phyloP scores from a whole-genome alignment of 1,140 invertebrate genomes.

The Cryptotermes secundus region DNA sequence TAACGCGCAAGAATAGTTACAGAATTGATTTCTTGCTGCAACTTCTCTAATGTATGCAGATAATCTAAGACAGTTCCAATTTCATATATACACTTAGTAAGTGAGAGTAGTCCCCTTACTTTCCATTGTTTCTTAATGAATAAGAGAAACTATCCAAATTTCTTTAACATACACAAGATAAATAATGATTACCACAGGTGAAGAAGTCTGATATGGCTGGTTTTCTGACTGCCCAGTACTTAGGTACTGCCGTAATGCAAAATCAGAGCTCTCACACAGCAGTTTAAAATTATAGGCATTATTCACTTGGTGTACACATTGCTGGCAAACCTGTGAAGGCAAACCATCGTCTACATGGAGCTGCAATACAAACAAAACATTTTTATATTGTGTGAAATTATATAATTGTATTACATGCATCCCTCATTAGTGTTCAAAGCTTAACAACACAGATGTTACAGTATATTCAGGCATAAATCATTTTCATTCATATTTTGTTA shows the following conservation, averaged over 20 bases:
- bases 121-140: not conserved
- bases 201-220: not conserved
- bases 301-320: constrained; percentile 69
- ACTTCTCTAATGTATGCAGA: too few species aligned
- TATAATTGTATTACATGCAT: too few species aligned
- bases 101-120: too few species aligned
- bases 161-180: not conserved
- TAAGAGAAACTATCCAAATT: not conserved
- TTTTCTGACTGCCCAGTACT: not conserved
- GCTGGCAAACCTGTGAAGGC: constrained; percentile 68
- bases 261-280: constrained; percentile 68
- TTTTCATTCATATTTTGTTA: too few species aligned
- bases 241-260: constrained; percentile 59
- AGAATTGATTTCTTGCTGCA: too few species aligned
- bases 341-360: constrained; percentile 65
- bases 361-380: constrained; percentile 46
- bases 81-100: too few species aligned
- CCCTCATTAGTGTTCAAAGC: too few species aligned
- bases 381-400: too few species aligned
- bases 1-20: too few species aligned
- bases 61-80: too few species aligned
- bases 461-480: too few species aligned
- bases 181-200: not conserved
- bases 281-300: constrained; percentile 72
- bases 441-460: too few species aligned